Evolutionary conservation across 1,140 invertebrate genomes (phyloP).

Genomic region (Hycleus phaleratus): DNA sequence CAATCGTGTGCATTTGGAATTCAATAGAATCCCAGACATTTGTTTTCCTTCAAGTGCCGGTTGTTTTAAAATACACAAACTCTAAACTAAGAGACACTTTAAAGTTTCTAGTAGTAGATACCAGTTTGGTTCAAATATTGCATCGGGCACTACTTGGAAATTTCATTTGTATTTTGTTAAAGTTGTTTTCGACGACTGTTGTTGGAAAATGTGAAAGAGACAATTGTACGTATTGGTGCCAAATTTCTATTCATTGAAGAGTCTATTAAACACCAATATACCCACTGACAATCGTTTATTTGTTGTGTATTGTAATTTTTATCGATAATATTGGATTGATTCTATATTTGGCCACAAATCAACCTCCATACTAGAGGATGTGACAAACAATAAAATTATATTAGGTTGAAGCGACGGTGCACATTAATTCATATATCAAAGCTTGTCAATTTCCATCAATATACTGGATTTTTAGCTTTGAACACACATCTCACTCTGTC

Average conservation of each 20-base stretch:
- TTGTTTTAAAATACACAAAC: conserved; percentile 12
- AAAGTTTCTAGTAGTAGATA: conserved; percentile 7
- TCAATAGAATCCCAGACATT: conserved; percentile 11
- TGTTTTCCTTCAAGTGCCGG: conserved; percentile 5
- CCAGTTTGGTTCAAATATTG: conserved; percentile 6
- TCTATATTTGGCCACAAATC: conserved; percentile 11
- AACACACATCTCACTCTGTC: background rate
- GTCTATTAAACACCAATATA: too few relatives aligned
- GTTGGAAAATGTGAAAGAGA: too few relatives aligned
- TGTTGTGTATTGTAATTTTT: too few relatives aligned
- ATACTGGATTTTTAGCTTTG: conserved; percentile 3
- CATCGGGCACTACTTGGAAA: conserved; percentile 6
- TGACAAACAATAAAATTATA: conserved; percentile 21
- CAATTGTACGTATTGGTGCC: too few relatives aligned
- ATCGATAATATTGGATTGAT: too few relatives aligned
- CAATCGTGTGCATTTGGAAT: conserved; percentile 1
- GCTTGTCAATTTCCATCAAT: conserved; percentile 12
- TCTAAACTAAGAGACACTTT: conserved; percentile 11
- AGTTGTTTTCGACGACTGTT: too few relatives aligned
- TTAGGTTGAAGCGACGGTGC: conserved; percentile 6
- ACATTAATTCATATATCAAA: conserved; percentile 18
- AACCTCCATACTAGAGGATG: conserved; percentile 5
- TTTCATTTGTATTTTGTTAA: background rate
- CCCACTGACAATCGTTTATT: too few relatives aligned
- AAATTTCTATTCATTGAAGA: too few relatives aligned